These are phyloP conservation scores for Amphipyra berbera DNA, from an alignment of 2,888 invertebrate genomes.

Conservation along the genomic window DNA sequence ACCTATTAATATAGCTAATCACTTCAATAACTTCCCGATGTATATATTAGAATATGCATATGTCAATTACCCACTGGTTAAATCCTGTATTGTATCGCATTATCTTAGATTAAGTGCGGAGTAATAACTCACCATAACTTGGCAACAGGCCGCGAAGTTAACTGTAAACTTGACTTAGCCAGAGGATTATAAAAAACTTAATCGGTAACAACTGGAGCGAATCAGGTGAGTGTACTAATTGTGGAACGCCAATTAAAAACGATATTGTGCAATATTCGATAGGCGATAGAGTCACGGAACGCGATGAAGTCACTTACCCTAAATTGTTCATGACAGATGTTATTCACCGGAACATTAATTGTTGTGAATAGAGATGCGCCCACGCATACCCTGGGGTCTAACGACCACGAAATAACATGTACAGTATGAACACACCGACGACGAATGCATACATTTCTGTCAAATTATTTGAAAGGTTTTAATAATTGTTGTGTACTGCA, in stretches of 20 bases:
- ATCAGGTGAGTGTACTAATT: conserved; percentile 85
- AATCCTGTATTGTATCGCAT: conserved; percentile 29
- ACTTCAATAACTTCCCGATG: conserved; percentile 11
- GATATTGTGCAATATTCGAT: conserved; percentile 86
- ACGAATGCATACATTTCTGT: not conserved
- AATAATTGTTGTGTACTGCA: not conserved
- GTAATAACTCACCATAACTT: conserved; percentile 78
- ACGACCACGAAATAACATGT: conserved; percentile 52
- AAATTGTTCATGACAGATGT: conserved; percentile 52
- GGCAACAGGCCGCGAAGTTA: conserved; percentile 74
- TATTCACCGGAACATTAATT: conserved; percentile 59
- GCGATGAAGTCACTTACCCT: conserved; percentile 58
- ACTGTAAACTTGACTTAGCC: conserved; percentile 84
- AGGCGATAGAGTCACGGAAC: conserved; percentile 69
- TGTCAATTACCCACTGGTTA: conserved; percentile 11
- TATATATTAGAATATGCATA: conserved; percentile 22
- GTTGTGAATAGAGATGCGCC: conserved; percentile 51
- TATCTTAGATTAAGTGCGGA: conserved; percentile 62
- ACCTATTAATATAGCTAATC: not conserved
- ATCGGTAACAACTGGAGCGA: conserved; percentile 89
- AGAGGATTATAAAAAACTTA: conserved; percentile 83
- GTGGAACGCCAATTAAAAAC: conserved; percentile 79
- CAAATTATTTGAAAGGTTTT: not conserved
- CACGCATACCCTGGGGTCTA: conserved; percentile 51
- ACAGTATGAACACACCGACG: conserved; percentile 29